These are phyloP conservation scores for Pterois miles DNA, from an alignment of 2,797 vertebrate genomes.

Conservation along the genomic window DNA sequence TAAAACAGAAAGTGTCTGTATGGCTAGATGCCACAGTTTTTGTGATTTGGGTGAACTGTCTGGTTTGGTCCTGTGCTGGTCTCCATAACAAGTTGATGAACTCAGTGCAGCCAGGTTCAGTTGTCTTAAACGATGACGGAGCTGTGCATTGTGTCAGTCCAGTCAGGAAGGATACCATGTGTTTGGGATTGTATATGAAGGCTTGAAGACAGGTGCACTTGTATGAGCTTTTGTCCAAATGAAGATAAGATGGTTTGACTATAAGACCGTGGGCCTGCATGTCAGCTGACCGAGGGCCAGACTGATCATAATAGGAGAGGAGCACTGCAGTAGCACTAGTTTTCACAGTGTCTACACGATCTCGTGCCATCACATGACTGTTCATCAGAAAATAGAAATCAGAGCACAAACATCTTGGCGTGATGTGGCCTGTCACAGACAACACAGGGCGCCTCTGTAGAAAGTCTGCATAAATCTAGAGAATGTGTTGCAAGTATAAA, in stretches of 20 bases:
- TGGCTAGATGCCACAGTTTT: not conserved
- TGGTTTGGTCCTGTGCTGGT: not conserved
- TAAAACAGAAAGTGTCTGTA: not conserved
- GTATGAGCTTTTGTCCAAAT: not conserved
- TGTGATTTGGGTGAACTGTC: not conserved
- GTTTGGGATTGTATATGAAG: not conserved
- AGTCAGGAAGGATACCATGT: not conserved
- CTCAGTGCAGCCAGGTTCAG: not conserved
- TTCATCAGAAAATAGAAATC: not conserved
- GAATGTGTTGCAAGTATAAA: conserved; percentile 3
- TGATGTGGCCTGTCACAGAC: not conserved
- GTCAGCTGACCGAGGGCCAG: not conserved
- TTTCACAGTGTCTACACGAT: not conserved
- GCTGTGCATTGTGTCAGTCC: not conserved
- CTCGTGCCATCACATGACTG: not conserved
- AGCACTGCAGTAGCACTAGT: not conserved
- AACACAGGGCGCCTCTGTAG: conserved; percentile 39
- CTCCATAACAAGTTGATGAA: not conserved
- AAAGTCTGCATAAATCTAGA: not conserved
- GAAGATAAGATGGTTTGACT: not conserved
- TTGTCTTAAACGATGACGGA: not conserved
- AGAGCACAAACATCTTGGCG: not conserved
- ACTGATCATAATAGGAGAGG: not conserved
- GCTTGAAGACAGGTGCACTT: not conserved
- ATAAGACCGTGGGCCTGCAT: not conserved